Conservation (phyloP, 2,113 vertebrate genomes). For the Electrona antarctica region DNA sequence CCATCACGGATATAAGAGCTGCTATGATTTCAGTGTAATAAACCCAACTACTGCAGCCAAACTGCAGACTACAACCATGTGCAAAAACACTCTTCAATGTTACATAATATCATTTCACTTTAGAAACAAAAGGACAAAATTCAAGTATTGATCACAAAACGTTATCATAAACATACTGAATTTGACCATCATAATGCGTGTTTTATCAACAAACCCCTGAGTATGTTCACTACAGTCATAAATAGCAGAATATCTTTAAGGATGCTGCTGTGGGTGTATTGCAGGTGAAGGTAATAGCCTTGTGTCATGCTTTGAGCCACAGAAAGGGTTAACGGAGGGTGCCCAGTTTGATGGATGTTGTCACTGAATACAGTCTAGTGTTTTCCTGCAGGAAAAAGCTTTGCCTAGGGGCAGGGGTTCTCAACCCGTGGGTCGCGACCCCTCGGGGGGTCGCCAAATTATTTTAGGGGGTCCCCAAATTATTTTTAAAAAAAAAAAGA, state of each 20-base stretch:
- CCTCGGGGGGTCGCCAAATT: no score
- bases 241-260: conserved; percentile 16
- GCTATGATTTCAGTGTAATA: conserved; percentile 19
- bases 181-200: conserved; percentile 28
- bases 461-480: no score
- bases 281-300: conserved; percentile 1
- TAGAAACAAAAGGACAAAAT: conserved; percentile 46
- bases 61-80: conserved; percentile 36
- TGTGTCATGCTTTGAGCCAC: conserved; percentile 46
- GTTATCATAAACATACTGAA: conserved; percentile 32
- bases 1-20: conserved; percentile 26
- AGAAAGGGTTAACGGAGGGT: neutral
- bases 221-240: conserved; percentile 49
- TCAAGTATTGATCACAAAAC: conserved; percentile 63
- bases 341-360: neutral
- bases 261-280: conserved; percentile 10
- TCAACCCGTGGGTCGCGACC: no score
- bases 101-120: conserved; percentile 25
- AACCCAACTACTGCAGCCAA: conserved; percentile 32
- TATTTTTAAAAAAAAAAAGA: no score
- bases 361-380: conserved; percentile 29
- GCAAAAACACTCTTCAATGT: conserved; percentile 31
- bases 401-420: no score
- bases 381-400: conserved; percentile 20
- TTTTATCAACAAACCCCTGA: conserved; percentile 60